These are phyloP conservation scores for Plodia interpunctella DNA, from an alignment of 1,140 invertebrate genomes.

Conservation along the genomic window DNA sequence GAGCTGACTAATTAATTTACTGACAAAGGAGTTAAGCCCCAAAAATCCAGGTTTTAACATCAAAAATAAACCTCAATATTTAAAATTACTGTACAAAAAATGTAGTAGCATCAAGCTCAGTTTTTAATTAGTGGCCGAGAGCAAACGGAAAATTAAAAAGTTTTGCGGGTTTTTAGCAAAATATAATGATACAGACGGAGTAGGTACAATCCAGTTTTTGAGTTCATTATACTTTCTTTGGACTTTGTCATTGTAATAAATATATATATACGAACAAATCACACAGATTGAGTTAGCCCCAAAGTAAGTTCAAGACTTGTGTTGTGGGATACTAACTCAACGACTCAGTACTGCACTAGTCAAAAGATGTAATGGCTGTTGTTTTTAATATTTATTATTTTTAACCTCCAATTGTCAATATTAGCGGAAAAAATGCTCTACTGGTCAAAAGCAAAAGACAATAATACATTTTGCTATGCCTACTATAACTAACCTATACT, in stretches of 20 bases:
- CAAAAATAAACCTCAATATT: constrained; percentile 2
- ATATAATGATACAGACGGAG: background rate
- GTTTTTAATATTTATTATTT: no score
- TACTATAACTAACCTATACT: no score
- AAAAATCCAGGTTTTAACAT: background rate
- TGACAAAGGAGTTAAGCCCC: background rate
- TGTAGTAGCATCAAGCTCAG: constrained; percentile 3
- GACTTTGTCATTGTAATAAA: background rate
- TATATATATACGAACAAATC: no score
- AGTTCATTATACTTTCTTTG: background rate
- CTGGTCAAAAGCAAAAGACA: no score
- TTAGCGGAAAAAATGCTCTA: no score
- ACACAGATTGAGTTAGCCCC: no score
- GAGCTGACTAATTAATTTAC: background rate
- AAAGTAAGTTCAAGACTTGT: no score
- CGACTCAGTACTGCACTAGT: no score
- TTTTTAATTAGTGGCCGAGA: constrained; percentile 7
- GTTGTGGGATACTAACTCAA: no score
- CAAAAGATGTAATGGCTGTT: no score
- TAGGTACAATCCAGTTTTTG: constrained; percentile 5
- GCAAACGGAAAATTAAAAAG: constrained; percentile 7
- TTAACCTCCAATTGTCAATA: no score
- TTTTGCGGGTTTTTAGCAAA: constrained; percentile 5
- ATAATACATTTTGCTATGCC: no score
- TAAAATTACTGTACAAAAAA: background rate